Evolutionary conservation across 2,888 invertebrate genomes (phyloP), one percentile per base, ranked within the genome.

Genomic region (Lasioglossum oenotherae): DNA sequence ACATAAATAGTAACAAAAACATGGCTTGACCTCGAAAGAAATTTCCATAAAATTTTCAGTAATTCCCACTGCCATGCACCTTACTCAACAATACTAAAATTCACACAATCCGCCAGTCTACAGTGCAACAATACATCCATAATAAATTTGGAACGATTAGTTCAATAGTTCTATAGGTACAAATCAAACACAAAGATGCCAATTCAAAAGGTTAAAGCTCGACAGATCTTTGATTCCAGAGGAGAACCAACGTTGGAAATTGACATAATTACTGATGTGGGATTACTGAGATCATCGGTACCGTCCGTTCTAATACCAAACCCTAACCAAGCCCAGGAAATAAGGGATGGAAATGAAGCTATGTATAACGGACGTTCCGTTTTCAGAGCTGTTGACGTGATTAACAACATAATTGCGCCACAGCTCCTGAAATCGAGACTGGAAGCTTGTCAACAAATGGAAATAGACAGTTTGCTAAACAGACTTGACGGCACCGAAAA

Each of bases 181-280:
- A n/a, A 14, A 46, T 38, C 27, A 27, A 16, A 19, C 12, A 14
- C 23, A 12, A 94, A 82, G 81, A 97, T 97, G 96, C 95, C 96
- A 69, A 96, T 97, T 92, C 95, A 95, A 88, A 96, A 96, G 90
- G 95, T 97, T 27, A 96, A 96, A 93, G 97, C 97, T 78, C 96
- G 97, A 80, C 96, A 96, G 93, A 97, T 97, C 93, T 97, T 96
- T 93, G 97, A 97, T 95, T 96, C 97, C 87, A 96, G 97, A 84
- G 97, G 97, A 44, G 97, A 97, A 92, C 97, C 97, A n/a, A 97
- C 97, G 23, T 96, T 97, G 79, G 97, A 95, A 87, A 93, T 95
- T 6, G 94, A 95, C 57, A 71, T 95, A 19, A 92, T 95, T 41
- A 94, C 94, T 1, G 94, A 95, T 6, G 91, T 94, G 16, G 94